phyloP scores from a whole-genome alignment of 2,888 invertebrate species.

The Notodonta ziczac region DNA sequence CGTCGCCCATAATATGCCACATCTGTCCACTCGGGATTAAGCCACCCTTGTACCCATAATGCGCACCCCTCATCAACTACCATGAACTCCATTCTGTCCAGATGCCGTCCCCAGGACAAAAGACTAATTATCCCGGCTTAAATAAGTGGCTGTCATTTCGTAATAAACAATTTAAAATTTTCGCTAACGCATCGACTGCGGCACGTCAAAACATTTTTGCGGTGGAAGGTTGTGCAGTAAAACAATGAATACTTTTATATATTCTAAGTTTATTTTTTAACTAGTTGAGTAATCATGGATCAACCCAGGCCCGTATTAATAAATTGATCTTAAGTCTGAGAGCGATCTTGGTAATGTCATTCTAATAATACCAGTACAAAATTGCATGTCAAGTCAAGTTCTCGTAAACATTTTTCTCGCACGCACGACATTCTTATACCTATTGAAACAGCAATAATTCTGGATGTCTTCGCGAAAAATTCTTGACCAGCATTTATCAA shows the following conservation, averaged over 20 bases:
- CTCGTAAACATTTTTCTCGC: no score
- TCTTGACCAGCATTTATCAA: no score
- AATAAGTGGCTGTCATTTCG: constrained; percentile 38
- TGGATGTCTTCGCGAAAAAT: no score
- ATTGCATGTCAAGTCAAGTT: no score
- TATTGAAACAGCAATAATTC: no score
- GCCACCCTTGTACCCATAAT: constrained; percentile 7
- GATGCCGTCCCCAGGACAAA: constrained; percentile 33
- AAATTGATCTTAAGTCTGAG: no score
- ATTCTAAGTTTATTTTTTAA: background rate
- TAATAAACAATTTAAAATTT: constrained; percentile 45
- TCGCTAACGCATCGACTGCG: constrained; percentile 37
- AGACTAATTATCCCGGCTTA: constrained; percentile 41
- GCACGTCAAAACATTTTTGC: constrained; percentile 7
- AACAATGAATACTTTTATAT: constrained; percentile 18
- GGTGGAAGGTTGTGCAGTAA: constrained; percentile 24
- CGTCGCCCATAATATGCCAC: background rate
- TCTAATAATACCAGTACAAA: no score
- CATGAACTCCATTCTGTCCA: constrained; percentile 25
- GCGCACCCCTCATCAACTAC: constrained; percentile 11
- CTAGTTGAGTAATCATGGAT: no score
- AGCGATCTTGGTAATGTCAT: no score
- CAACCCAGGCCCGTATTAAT: no score
- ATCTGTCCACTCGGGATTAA: constrained; percentile 3
- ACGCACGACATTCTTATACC: no score